Evolutionary conservation across 1,140 invertebrate genomes (phyloP).

Genomic region (Monochamus saltuarius): DNA sequence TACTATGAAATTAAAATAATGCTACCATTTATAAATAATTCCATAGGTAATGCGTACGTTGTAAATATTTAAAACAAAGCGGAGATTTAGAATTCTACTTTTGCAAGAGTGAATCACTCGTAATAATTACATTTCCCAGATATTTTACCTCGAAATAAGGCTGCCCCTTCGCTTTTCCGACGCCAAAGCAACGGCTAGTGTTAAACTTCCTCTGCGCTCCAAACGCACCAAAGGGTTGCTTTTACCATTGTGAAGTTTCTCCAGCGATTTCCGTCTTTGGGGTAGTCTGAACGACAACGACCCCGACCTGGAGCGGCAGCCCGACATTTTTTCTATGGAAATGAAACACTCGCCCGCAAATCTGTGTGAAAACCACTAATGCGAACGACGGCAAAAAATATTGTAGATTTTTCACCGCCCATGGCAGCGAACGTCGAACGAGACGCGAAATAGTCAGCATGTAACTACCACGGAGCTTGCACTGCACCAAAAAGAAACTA

Average conservation of each 20-base stretch:
- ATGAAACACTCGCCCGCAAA: neutral
- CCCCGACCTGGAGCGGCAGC: neutral
- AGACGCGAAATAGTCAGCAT: too few relatives aligned
- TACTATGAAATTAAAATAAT: too few relatives aligned
- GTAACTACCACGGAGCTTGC: too few relatives aligned
- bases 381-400: neutral
- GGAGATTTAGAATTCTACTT: too few relatives aligned
- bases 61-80: neutral
- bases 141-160: constrained; percentile 46
- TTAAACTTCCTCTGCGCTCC: constrained; percentile 41
- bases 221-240: constrained; percentile 8
- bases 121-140: too few relatives aligned
- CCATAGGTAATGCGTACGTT: too few relatives aligned
- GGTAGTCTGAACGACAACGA: constrained; percentile 9
- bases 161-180: constrained; percentile 49
- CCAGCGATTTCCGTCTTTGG: constrained; percentile 6
- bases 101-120: too few relatives aligned
- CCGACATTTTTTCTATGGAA: constrained; percentile 3
- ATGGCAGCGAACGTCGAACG: too few relatives aligned
- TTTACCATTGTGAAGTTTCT: constrained; percentile 3
- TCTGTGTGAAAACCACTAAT: neutral
- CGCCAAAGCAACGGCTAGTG: constrained; percentile 12
- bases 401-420: neutral
- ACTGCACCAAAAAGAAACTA: constrained; percentile 16
- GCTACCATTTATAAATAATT: too few relatives aligned